phyloP scores from a whole-genome alignment of 2,113 vertebrate species.

The Pycnonotus jocosus region DNA sequence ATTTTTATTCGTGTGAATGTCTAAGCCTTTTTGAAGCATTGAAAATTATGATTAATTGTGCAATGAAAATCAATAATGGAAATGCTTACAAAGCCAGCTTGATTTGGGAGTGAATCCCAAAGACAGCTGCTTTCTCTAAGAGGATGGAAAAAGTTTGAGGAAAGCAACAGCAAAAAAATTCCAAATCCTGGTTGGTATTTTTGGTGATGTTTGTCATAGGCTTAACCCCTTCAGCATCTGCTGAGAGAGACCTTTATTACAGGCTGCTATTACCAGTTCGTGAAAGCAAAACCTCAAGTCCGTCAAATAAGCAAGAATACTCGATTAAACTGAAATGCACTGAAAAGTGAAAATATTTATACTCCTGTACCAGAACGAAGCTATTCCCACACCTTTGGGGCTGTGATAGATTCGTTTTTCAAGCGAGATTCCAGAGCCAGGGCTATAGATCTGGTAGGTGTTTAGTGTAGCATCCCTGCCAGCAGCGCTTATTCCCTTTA shows the following conservation, averaged over 20 bases:
- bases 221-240: not conserved
- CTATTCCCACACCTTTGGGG: not conserved
- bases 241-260: not conserved
- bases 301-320: not conserved
- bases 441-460: not conserved
- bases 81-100: constrained; percentile 47
- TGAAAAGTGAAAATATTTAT: not conserved
- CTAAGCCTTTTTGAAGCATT: constrained; percentile 35
- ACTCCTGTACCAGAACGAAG: not conserved
- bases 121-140: constrained; percentile 40
- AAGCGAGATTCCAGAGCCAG: not conserved
- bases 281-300: not conserved
- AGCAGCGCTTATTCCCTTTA: not conserved
- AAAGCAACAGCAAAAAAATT: not conserved
- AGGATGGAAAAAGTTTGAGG: not conserved
- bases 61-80: constrained; percentile 44
- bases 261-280: not conserved
- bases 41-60: constrained; percentile 61
- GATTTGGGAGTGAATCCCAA: constrained; percentile 18
- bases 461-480: not conserved
- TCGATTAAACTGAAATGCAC: not conserved
- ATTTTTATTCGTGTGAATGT: constrained; percentile 17
- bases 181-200: not conserved
- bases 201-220: not conserved
- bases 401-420: not conserved